phyloP scores from a whole-genome alignment of 1,140 invertebrate species.

The Adelges cooleyi region DNA sequence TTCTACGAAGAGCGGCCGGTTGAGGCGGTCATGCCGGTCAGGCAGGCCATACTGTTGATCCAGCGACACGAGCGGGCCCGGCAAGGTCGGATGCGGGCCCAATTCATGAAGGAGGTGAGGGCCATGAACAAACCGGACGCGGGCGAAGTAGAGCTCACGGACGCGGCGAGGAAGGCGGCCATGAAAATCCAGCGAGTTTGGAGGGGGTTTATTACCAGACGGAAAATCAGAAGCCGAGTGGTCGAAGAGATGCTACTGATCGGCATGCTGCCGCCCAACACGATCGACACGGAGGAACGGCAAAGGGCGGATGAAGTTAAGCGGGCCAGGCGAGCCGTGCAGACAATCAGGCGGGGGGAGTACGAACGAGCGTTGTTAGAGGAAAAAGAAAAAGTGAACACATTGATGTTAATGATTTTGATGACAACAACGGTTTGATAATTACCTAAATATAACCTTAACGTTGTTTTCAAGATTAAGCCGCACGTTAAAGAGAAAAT shows the following conservation, averaged over 20 bases:
- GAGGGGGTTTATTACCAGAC: constrained; percentile 62
- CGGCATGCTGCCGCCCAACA: constrained; percentile 46
- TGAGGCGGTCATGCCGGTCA: constrained; percentile 53
- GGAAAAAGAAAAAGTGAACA: constrained; percentile 41
- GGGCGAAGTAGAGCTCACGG: constrained; percentile 39
- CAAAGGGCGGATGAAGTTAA: constrained; percentile 42
- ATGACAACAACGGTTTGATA: not conserved
- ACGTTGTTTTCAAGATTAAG: constrained; percentile 40
- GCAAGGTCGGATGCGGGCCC: constrained; percentile 62
- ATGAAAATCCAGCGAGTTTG: constrained; percentile 70
- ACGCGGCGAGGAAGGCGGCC: constrained; percentile 48
- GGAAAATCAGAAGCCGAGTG: constrained; percentile 54
- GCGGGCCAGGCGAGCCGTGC: constrained; percentile 47
- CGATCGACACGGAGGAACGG: constrained; percentile 36
- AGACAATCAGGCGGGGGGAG: constrained; percentile 46
- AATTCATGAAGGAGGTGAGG: constrained; percentile 83
- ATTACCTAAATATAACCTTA: not conserved
- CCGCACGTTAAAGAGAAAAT: constrained; percentile 52
- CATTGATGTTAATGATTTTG: not conserved
- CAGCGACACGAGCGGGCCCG: constrained; percentile 83
- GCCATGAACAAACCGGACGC: constrained; percentile 39
- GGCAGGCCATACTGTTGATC: constrained; percentile 72
- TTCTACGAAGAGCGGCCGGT: constrained; percentile 48
- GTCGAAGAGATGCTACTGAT: constrained; percentile 77
- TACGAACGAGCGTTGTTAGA: constrained; percentile 48